Evolutionary conservation across 2,797 vertebrate genomes (phyloP).

Genomic region (Tiaroga cobitis): DNA sequence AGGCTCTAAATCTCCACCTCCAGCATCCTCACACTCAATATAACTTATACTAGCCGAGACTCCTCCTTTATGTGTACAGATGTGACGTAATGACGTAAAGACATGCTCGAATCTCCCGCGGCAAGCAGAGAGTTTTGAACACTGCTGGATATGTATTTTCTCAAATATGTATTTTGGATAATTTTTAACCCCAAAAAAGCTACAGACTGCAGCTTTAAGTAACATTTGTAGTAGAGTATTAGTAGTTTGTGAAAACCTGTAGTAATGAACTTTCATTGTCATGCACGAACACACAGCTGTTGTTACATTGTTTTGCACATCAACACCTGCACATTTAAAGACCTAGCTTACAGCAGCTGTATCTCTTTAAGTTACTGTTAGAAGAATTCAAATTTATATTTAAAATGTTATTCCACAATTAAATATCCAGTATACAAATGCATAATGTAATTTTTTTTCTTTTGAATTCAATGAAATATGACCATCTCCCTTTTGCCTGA

Average conservation of each 20-base stretch:
- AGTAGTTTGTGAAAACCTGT: not conserved
- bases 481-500: not conserved
- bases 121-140: too few species aligned
- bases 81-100: too few species aligned
- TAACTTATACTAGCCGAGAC: too few species aligned
- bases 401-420: not conserved
- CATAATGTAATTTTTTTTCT: not conserved
- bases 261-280: not conserved
- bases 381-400: not conserved
- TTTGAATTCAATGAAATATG: not conserved
- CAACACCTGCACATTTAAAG: not conserved
- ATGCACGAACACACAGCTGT: not conserved
- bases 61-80: too few species aligned
- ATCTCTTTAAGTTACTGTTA: not conserved
- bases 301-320: not conserved
- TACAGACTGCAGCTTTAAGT: too few species aligned
- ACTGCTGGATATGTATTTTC: too few species aligned
- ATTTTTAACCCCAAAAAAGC: too few species aligned
- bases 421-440: not conserved
- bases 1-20: too few species aligned
- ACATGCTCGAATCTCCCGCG: too few species aligned
- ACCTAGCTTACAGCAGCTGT: not conserved
- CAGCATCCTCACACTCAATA: too few species aligned
- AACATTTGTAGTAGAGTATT: too few species aligned
- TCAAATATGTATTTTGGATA: too few species aligned